Evolutionary conservation across 1,140 invertebrate genomes (phyloP), one percentile per base, ranked within the genome.

Genomic region (Popillia japonica): DNA sequence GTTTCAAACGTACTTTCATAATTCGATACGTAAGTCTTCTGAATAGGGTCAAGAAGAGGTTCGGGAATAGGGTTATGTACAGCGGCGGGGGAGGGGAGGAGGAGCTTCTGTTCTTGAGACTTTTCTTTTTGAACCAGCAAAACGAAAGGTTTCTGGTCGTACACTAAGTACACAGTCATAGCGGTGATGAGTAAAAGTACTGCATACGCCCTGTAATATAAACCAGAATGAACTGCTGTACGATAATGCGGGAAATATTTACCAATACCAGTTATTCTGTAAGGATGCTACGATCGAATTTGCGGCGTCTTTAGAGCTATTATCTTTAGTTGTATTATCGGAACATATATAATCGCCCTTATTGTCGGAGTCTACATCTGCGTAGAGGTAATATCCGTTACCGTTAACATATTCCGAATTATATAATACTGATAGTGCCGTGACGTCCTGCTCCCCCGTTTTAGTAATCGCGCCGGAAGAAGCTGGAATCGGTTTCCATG

Each of bases 1-100:
- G 94, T 92, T 40, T 95, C 93, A 87, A 98, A 99, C 83, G 99
- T 97, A 17, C 90, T 92, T 75, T 93, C 88, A 86, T 96, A 99
- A 76, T 96, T 92, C 6, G 91, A 95, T 7, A 84, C 88, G 85
- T 92, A 92, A 34, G 10, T 73, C 2, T 64, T 27, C 23, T 64
- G 4, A 6, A 27, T 27, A 20, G 4, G 0, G 6, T 6, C 61
- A 8, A 20, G 44, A 48, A 11, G 17, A 48, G 44, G 6, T 4
- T 14, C 44, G 17, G 44, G 44, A 14, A 48, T 14, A 4, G 44
- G 44, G 11, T 8, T 3, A 14, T 48, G 44, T 48, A 48, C 6
- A 11, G 3, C 11, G n/a, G n/a, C n/a, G n/a, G n/a, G n/a, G n/a
- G n/a, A n/a, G n/a, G n/a, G n/a, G n/a, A n/a, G n/a, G n/a, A n/a